These are phyloP conservation scores for Melanchra persicariae DNA, from an alignment of 2,888 invertebrate genomes.

Conservation along the genomic window DNA sequence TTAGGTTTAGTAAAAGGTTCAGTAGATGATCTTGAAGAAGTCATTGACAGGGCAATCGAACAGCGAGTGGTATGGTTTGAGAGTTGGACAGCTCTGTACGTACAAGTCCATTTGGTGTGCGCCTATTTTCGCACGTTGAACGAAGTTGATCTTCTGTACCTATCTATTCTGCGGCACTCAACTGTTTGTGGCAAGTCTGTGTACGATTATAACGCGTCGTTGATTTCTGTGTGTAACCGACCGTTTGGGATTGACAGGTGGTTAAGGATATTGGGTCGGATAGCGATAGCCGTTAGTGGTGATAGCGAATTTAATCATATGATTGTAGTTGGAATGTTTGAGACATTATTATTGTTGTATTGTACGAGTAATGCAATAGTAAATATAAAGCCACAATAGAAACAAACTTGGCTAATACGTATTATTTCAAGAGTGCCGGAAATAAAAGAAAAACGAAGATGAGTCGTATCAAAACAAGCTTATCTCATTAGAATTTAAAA, in stretches of 20 bases:
- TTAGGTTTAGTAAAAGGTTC: too few relatives aligned
- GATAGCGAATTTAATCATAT: constrained; percentile 12
- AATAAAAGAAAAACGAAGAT: too few relatives aligned
- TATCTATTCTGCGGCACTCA: not conserved
- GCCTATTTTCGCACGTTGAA: not conserved
- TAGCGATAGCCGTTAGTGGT: constrained; percentile 33
- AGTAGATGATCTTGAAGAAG: too few relatives aligned
- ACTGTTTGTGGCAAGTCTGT: constrained; percentile 42
- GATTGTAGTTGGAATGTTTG: not conserved
- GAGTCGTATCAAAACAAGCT: too few relatives aligned
- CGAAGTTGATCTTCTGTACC: not conserved
- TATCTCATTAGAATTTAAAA: too few relatives aligned
- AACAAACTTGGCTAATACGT: not conserved
- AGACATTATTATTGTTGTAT: not conserved
- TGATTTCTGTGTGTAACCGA: constrained; percentile 53
- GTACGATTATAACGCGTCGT: constrained; percentile 57
- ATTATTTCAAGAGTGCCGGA: too few relatives aligned
- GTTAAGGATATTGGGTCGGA: constrained; percentile 36
- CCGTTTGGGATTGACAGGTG: constrained; percentile 59
- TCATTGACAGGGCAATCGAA: too few relatives aligned
- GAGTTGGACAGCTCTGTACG: not conserved
- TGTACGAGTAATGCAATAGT: not conserved
- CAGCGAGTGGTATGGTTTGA: too few relatives aligned
- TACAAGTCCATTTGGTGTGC: not conserved
- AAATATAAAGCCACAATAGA: not conserved